Percentiles rank a stretch among this genome's conserved stretches.
These are phyloP conservation scores for Diglossa brunneiventris DNA, from an alignment of 2,113 vertebrate species.

Conservation along the genomic window DNA sequence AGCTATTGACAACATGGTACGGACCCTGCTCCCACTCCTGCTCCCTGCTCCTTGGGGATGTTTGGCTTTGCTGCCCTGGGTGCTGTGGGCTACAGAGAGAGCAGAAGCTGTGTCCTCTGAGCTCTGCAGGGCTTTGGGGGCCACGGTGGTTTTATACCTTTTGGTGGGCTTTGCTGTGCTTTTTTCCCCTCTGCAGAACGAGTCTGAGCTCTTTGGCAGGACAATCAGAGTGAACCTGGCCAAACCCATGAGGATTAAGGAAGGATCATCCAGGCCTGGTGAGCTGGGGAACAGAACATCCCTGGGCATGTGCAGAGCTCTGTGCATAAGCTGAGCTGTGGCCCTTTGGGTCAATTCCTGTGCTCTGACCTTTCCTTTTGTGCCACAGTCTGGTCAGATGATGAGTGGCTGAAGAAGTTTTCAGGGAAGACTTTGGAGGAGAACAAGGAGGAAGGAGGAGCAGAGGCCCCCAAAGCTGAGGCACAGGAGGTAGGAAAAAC, in stretches of 20 bases:
- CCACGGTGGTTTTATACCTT: background rate
- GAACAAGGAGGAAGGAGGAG: slow-evolving; percentile 77
- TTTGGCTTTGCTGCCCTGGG: background rate
- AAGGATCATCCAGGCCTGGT: slow-evolving; percentile 95
- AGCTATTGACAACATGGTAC: slow-evolving; percentile 96
- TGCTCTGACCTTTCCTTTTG: background rate
- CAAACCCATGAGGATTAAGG: slow-evolving; percentile 96
- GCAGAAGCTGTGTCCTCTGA: background rate
- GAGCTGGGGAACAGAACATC: background rate
- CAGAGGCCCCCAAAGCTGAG: slow-evolving; percentile 72
- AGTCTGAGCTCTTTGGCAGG: slow-evolving; percentile 94
- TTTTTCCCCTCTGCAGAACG: slow-evolving; percentile 78
- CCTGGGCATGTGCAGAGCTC: background rate
- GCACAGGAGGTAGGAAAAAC: slow-evolving; percentile 78
- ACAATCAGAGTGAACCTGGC: slow-evolving; percentile 95
- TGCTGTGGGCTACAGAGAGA: rapidly evolving
- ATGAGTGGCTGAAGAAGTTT: slow-evolving; percentile 98
- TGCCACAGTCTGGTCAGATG: slow-evolving; percentile 91
- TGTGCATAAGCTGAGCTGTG: rapidly evolving
- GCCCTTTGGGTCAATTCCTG: rapidly evolving
- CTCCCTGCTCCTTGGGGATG: background rate
- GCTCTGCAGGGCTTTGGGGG: background rate
- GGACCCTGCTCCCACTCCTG: background rate
- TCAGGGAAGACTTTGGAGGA: slow-evolving; percentile 94
- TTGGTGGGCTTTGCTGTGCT: background rate